Percentiles rank a stretch among this genome's conserved stretches.
Evolutionary conservation across 1,140 invertebrate genomes (phyloP).

Genomic region (Bombyx mori): ASM3026992v2 NC_085120.1:4769501-4770000

Average conservation of each 20-base stretch:
- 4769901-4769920: constrained; percentile 45
- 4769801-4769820: neutral
- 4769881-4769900: constrained; percentile 22
- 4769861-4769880: constrained; percentile 18
- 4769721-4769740: too few relatives aligned
- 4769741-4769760: neutral
- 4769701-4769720: too few relatives aligned
- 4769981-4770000: constrained; percentile 26
- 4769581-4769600: constrained; percentile 29
- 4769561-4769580: neutral
- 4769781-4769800: neutral
- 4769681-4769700: constrained; percentile 9
- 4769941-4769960: constrained; percentile 36
- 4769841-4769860: too few relatives aligned
- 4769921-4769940: constrained; percentile 27
- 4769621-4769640: constrained; percentile 25
- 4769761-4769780: neutral
- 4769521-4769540: too few relatives aligned
- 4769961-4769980: constrained; percentile 60
- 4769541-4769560: neutral
- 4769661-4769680: constrained; percentile 14
- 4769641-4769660: constrained; percentile 17
- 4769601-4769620: constrained; percentile 19
- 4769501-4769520: too few relatives aligned
- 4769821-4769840: too few relatives aligned